Percentiles rank a stretch among this genome's conserved stretches.
Evolutionary conservation across 1,140 invertebrate genomes (phyloP).

Genomic region (Trichonephila clavipes): DNA sequence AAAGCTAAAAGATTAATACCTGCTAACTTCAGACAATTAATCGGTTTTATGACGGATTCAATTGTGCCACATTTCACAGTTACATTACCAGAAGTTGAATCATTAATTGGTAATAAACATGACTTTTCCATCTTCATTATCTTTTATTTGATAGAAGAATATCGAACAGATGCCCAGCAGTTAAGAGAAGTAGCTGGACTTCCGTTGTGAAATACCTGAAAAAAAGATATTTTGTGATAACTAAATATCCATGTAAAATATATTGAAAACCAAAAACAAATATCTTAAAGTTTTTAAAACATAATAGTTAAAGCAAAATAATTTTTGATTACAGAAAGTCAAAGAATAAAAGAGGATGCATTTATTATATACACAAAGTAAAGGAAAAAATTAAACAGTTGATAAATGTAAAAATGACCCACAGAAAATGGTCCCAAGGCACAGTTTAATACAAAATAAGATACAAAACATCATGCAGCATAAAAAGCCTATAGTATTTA

Average conservation of each 20-base stretch:
- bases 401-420: no score
- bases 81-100: not conserved
- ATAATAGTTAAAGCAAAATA: not conserved
- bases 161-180: constrained; percentile 40
- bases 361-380: not conserved
- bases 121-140: constrained; percentile 45
- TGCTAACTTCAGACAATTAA: constrained; percentile 75
- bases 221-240: not conserved
- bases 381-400: no score
- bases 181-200: constrained; percentile 15
- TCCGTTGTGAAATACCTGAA: constrained; percentile 1
- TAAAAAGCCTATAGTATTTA: no score
- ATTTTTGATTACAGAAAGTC: not conserved
- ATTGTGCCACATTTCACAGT: not conserved
- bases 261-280: not conserved
- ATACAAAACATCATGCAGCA: no score
- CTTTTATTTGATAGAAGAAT: constrained; percentile 9
- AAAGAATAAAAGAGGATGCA: not conserved
- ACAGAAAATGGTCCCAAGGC: no score
- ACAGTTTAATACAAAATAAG: no score
- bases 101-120: constrained; percentile 19
- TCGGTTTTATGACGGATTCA: constrained; percentile 24
- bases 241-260: not conserved
- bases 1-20: constrained; percentile 82
- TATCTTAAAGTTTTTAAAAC: not conserved